Conservation (phyloP, 2,113 vertebrate genomes). For the Suncus etruscus region DNA sequence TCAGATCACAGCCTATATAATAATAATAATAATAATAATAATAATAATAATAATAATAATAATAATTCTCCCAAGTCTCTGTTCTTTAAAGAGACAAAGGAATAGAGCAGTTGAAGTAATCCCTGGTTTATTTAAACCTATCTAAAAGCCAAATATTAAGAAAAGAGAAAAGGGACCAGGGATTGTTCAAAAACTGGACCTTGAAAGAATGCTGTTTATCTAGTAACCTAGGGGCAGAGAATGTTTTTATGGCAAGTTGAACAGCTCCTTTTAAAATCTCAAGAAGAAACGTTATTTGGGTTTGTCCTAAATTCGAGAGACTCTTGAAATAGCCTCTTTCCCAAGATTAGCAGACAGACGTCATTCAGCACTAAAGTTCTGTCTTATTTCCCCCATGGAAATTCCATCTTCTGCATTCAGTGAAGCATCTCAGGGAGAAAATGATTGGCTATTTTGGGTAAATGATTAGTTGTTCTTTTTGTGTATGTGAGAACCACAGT, state of each 20-base stretch:
- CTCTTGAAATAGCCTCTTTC: conserved; percentile 39
- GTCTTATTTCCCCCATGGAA: background rate
- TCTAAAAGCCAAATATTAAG: background rate
- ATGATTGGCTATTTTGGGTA: background rate
- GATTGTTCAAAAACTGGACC: background rate
- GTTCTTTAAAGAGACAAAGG: conserved; percentile 35
- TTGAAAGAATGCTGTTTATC: conserved; percentile 51
- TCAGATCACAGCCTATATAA: conserved; percentile 10
- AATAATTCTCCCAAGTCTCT: conserved; percentile 42
- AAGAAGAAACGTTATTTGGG: background rate
- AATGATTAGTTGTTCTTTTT: background rate
- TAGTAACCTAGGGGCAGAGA: background rate
- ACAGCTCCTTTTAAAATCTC: background rate
- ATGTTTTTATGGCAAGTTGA: background rate
- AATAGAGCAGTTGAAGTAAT: background rate
- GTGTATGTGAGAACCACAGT: background rate
- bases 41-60: conserved; percentile 22
- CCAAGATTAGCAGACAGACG: background rate
- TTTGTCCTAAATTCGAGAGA: conserved; percentile 32
- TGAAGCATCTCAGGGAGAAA: background rate
- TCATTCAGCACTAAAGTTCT: background rate
- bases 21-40: conserved; percentile 28
- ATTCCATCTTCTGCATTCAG: background rate
- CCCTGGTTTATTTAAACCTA: background rate
- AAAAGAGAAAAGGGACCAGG: background rate